Evolutionary conservation across 1,140 invertebrate species (phyloP), one percentile per base, ranked within the genome.

Genomic region (Drosophila leontia): DNA sequence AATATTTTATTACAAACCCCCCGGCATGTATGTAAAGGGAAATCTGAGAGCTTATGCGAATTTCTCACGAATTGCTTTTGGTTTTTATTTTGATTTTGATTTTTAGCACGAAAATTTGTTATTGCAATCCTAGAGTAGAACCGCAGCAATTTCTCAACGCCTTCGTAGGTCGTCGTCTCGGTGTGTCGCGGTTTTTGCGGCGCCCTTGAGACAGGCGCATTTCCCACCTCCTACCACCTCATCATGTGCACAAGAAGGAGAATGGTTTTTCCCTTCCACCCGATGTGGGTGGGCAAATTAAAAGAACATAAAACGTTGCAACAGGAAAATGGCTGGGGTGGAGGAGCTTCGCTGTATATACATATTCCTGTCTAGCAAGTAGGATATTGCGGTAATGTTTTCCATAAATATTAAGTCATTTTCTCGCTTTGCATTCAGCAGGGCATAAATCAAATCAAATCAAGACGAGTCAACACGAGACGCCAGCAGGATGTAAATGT

Each of bases 381-480:
- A 68, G 67, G 67, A 70, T 70, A 70, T 70, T 68, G 70, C 68
- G 70, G 70, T 72, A 72, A 72, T 72, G 70, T 74, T 74, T 74
- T 74, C 68, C 70, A 74, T 74, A 72, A 74, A 74, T 74, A 74
- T 74, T 74, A 74, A 74, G 70, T 72, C 70, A 74, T 74, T 74
- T 72, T 68, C 67, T 72, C 65, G 70, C 67, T 72, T 74, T 74
- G 70, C 67, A 74, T 74, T 60, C 68, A 74, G 37, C 70, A 60
- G 45, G 68, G 53, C 68, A 74, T 74, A 74, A 74, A 74, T 74
- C 70, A 74, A 74, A 72, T 74, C 70, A 74, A 74, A 74, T 74
- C 70, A 74, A 74, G 70, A 23, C 55, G 37, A 50, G 69, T 60
- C 67, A 51, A 51, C 68, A 58, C 64, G 64, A 70, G 60, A 62